phyloP scores from a whole-genome alignment of 1,140 invertebrate species.

The Luehdorfia chinensis region DNA sequence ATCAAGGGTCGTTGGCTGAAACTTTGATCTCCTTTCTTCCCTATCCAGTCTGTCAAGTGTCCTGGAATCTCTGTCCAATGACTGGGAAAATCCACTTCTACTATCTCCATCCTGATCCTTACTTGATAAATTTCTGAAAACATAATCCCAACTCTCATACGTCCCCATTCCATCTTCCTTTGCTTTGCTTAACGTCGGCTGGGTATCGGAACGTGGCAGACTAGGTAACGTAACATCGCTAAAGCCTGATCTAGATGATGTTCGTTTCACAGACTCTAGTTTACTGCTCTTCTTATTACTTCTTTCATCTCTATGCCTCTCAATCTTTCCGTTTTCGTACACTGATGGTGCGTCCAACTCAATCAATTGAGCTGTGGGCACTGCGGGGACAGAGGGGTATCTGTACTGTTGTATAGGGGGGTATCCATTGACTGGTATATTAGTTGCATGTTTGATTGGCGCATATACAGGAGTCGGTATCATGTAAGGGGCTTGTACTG shows the following conservation, averaged over 20 bases:
- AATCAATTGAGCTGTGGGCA: slow-evolving; percentile 83
- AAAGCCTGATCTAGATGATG: slow-evolving; percentile 58
- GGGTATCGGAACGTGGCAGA: slow-evolving; percentile 66
- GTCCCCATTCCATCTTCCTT: slow-evolving; percentile 79
- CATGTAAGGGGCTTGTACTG: slow-evolving; percentile 67
- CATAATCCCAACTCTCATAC: slow-evolving; percentile 87
- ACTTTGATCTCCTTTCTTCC: slow-evolving; percentile 58
- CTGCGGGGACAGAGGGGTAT: slow-evolving; percentile 77
- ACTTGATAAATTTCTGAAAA: slow-evolving; percentile 85
- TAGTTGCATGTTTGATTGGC: slow-evolving; percentile 66
- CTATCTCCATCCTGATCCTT: slow-evolving; percentile 83
- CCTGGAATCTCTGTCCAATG: slow-evolving; percentile 65
- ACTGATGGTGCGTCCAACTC: slow-evolving; percentile 81
- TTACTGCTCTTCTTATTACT: slow-evolving; percentile 36
- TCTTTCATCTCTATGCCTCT: slow-evolving; percentile 46
- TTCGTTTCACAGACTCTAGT: slow-evolving; percentile 47
- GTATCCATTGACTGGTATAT: slow-evolving; percentile 67
- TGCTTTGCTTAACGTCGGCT: slow-evolving; percentile 69
- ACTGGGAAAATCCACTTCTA: slow-evolving; percentile 78
- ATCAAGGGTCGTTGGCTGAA: slow-evolving; percentile 71
- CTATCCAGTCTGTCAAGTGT: slow-evolving; percentile 61
- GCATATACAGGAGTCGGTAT: slow-evolving; percentile 66
- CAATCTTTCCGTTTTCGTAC: slow-evolving; percentile 59
- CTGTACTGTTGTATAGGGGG: slow-evolving; percentile 47
- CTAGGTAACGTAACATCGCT: slow-evolving; percentile 59